A percentile compares a stretch with the other conserved stretches of the same genome.
These are phyloP conservation scores for Meliscaeva auricollis DNA, from an alignment of 2,888 invertebrate species.

Conservation along the genomic window DNA sequence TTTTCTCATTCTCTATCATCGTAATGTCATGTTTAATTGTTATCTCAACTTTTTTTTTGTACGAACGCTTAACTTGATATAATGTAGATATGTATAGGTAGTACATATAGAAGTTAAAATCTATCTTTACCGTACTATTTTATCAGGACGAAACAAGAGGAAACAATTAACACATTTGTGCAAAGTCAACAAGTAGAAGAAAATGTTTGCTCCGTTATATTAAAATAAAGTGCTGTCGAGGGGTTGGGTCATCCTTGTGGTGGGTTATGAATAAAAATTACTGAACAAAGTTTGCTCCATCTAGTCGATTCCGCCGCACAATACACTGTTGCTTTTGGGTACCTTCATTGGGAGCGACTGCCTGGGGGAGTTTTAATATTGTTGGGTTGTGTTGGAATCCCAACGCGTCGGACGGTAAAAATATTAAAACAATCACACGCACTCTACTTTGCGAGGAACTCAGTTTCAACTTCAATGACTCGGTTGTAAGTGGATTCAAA, in stretches of 20 bases:
- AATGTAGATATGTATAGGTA: no score
- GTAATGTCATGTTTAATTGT: no score
- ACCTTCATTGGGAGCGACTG: background rate
- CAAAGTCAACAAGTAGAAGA: conserved; percentile 72
- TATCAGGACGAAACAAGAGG: conserved; percentile 52
- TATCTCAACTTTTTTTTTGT: no score
- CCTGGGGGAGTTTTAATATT: conserved; percentile 13
- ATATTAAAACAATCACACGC: conserved; percentile 26
- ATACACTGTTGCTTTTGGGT: conserved; percentile 48
- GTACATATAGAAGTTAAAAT: no score
- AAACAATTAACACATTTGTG: conserved; percentile 75
- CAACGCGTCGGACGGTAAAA: conserved; percentile 52
- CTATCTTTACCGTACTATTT: no score
- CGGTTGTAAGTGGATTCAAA: no score
- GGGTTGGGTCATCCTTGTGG: conserved; percentile 57
- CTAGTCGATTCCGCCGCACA: background rate
- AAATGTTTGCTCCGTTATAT: conserved; percentile 74
- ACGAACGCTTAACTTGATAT: no score
- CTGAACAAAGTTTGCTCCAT: conserved; percentile 58
- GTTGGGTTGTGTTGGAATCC: conserved; percentile 4
- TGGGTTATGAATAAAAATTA: conserved; percentile 73
- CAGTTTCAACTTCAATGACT: background rate
- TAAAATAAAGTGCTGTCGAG: conserved; percentile 53
- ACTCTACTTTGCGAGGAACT: conserved; percentile 5
- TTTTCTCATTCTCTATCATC: no score